Evolutionary conservation across 1,140 invertebrate species (phyloP).

Genomic region (Tribolium madens): DNA sequence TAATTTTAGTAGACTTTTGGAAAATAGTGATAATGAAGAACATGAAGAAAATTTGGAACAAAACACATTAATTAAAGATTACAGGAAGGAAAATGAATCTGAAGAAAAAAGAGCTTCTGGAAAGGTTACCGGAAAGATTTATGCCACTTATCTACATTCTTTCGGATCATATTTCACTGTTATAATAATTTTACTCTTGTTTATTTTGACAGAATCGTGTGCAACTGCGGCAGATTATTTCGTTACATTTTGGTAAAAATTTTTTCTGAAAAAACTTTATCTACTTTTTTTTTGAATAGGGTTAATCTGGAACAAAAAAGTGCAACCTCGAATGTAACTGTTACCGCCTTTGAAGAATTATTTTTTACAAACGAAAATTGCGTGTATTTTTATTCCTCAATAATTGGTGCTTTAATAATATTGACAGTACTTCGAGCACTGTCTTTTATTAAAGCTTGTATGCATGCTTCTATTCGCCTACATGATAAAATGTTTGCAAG

Average conservation of each 20-base stretch:
- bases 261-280: constrained; percentile 61
- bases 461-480: constrained; percentile 70
- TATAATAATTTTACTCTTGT: constrained; percentile 68
- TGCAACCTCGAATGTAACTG: neutral
- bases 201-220: constrained; percentile 71
- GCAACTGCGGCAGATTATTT: constrained; percentile 76
- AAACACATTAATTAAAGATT: constrained; percentile 54
- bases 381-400: constrained; percentile 65
- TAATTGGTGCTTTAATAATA: constrained; percentile 66
- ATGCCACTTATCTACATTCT: constrained; percentile 72
- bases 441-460: constrained; percentile 80
- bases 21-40: constrained; percentile 53
- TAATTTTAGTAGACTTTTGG: constrained; percentile 75
- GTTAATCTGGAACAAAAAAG: constrained; percentile 40
- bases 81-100: constrained; percentile 36
- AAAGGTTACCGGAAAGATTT: constrained; percentile 69
- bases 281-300: constrained; percentile 45
- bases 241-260: constrained; percentile 73
- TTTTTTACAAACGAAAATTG: constrained; percentile 30
- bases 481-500: constrained; percentile 88
- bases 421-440: constrained; percentile 74
- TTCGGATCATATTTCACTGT: constrained; percentile 67
- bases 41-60: constrained; percentile 54
- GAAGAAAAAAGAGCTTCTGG: constrained; percentile 63
- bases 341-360: constrained; percentile 47